Conservation (phyloP, 2,888 invertebrate genomes). For the Phengaris alcon region DNA sequence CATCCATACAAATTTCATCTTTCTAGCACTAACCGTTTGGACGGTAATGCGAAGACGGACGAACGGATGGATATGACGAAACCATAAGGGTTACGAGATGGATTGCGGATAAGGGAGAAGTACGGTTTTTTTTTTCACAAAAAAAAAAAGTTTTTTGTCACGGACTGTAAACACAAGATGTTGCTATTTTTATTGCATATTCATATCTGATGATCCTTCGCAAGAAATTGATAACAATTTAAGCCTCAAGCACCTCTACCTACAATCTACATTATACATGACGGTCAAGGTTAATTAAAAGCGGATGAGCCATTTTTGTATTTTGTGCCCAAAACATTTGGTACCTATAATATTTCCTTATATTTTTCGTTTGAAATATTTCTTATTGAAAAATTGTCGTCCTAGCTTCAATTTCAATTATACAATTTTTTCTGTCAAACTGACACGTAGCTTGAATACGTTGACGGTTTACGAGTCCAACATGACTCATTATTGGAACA, state of each 20-base stretch:
- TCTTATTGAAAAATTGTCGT: no score
- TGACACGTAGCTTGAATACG: background rate
- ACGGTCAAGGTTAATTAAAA: constrained; percentile 1
- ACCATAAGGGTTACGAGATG: no score
- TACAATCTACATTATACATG: background rate
- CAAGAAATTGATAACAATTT: background rate
- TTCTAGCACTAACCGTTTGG: no score
- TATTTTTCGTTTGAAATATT: background rate
- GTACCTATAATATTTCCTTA: background rate
- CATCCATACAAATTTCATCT: no score
- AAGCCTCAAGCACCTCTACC: no score
- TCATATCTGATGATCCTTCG: background rate
- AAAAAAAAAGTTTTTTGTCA: no score
- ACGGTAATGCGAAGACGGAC: no score
- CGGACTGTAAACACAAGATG: no score
- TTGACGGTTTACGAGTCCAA: background rate
- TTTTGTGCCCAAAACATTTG: background rate
- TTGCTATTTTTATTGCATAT: no score
- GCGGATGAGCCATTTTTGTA: background rate
- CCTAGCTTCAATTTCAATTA: background rate
- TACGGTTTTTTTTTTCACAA: no score
- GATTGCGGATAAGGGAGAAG: no score
- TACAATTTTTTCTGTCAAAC: background rate
- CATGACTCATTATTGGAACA: background rate
- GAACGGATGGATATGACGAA: no score